Conservation (phyloP, 2,113 vertebrate species). For the Rhabdornis inornatus region DNA sequence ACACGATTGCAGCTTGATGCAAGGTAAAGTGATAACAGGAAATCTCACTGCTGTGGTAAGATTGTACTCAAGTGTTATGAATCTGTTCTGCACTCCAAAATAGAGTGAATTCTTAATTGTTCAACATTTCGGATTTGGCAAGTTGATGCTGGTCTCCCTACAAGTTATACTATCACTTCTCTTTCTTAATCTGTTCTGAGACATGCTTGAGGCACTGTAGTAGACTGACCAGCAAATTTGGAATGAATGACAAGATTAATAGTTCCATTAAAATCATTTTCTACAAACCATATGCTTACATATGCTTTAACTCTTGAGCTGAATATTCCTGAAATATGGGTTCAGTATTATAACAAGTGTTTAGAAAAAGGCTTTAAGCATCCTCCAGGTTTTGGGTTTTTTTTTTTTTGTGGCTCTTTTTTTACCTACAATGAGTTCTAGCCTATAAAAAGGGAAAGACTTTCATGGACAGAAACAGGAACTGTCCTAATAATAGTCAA, state of each 20-base stretch:
- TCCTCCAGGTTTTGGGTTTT: accelerated
- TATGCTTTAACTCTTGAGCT: neutral
- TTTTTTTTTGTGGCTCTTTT: neutral
- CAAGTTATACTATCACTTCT: neutral
- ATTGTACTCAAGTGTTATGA: neutral
- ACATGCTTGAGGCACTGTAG: neutral
- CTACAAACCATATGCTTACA: neutral
- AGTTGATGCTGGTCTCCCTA: neutral
- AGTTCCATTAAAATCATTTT: neutral
- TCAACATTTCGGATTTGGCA: neutral
- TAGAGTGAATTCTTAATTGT: neutral
- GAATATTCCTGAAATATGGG: neutral
- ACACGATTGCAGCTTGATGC: slow-evolving; percentile 96
- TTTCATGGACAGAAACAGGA: neutral
- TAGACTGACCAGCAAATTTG: neutral
- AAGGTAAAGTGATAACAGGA: slow-evolving; percentile 72
- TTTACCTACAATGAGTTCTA: neutral
- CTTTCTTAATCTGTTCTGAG: neutral
- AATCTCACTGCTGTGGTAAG: neutral
- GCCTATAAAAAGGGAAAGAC: neutral
- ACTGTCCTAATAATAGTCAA: neutral
- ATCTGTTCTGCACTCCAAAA: neutral
- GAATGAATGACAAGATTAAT: neutral
- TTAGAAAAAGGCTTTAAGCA: neutral
- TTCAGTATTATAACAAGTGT: neutral